Evolutionary conservation across 2,888 invertebrate genomes (phyloP).

Genomic region (Euclidia mi): DNA sequence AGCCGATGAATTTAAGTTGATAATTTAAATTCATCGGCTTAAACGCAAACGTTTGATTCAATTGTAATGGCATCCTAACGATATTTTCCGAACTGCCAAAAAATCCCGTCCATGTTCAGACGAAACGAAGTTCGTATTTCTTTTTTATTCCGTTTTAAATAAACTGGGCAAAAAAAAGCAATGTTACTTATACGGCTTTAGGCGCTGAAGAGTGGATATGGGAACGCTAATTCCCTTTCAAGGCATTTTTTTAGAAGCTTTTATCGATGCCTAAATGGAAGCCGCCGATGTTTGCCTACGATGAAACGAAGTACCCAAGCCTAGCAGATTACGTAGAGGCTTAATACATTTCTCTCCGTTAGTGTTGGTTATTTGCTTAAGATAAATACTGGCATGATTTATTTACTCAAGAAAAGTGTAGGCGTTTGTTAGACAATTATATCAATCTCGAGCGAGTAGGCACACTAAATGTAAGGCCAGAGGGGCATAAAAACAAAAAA

Average conservation of each 20-base stretch:
- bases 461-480: too few relatives aligned
- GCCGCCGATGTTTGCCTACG: constrained; percentile 24
- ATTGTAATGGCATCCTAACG: too few relatives aligned
- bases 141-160: constrained; percentile 31
- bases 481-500: too few relatives aligned
- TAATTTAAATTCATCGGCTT: too few relatives aligned
- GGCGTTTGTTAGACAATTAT: too few relatives aligned
- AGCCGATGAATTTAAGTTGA: too few relatives aligned
- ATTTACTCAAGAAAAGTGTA: too few relatives aligned
- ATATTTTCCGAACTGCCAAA: background rate
- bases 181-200: constrained; percentile 47
- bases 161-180: constrained; percentile 40
- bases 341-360: too few relatives aligned
- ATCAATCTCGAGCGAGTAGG: too few relatives aligned
- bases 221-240: constrained; percentile 50
- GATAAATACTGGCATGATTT: too few relatives aligned
- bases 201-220: constrained; percentile 46
- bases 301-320: constrained; percentile 22
- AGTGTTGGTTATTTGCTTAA: too few relatives aligned
- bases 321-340: constrained; percentile 10
- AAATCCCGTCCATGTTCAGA: background rate
- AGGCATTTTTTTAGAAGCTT: constrained; percentile 52
- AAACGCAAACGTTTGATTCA: too few relatives aligned
- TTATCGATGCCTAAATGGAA: constrained; percentile 47
- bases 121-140: constrained; percentile 17